Evolutionary conservation across 2,113 vertebrate species (phyloP).

Genomic region (Lepus americanus): DNA sequence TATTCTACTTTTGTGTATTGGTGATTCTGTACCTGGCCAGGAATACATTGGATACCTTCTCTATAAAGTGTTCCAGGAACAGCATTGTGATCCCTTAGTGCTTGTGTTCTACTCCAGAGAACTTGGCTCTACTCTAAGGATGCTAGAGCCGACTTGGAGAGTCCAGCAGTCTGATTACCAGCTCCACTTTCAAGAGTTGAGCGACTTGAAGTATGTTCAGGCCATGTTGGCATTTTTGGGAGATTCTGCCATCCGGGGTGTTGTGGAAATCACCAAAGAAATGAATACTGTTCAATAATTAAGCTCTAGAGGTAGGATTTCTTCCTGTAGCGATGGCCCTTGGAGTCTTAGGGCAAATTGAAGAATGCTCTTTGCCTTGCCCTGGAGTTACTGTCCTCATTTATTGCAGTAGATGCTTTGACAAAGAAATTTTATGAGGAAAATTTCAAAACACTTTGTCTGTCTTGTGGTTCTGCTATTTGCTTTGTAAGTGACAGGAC

Average conservation of each 20-base stretch:
- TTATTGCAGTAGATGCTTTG: not conserved
- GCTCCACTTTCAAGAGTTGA: not conserved
- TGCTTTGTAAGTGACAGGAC: not conserved
- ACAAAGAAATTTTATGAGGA: not conserved
- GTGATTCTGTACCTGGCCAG: not conserved
- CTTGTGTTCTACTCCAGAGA: not conserved
- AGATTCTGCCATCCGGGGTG: not conserved
- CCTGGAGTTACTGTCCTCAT: not conserved
- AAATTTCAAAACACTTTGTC: not conserved
- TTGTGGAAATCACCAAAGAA: not conserved
- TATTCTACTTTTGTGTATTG: not conserved
- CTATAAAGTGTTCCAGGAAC: not conserved
- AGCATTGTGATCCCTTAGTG: not conserved
- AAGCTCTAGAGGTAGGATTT: not conserved
- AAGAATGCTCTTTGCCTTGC: not conserved
- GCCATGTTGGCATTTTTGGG: not conserved
- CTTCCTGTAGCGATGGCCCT: not conserved
- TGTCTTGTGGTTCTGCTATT: not conserved
- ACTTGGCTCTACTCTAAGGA: not conserved
- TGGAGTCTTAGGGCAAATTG: not conserved
- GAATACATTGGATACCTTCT: not conserved
- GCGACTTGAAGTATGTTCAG: not conserved
- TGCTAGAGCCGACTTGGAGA: accelerated
- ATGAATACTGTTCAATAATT: not conserved
- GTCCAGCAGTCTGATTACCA: not conserved